Base-by-base conservation (phyloP, 2,113 vertebrate species). In the Platichthys stellatus region DNA sequence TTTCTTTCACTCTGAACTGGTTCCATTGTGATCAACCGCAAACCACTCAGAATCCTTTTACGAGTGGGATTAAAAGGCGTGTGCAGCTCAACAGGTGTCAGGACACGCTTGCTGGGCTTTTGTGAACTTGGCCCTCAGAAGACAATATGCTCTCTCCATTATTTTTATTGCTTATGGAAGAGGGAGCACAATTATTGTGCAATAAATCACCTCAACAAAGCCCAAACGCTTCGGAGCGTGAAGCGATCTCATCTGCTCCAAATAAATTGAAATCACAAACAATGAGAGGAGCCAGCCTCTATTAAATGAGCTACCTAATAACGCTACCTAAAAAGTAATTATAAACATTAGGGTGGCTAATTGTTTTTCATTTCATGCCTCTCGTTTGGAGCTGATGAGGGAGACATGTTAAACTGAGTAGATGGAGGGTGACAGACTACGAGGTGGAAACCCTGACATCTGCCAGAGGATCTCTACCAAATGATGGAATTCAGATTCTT, bases 261-360 rank as follows among this genome's bases (percentile, higher is more conserved):
- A 72, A 87, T 71, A 68, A 72, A 88, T 69, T 84, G 58, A 83
- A 83, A 84, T 53, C 69, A 76, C 88, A 87, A 89, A 87, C 73
- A 87, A 65, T 60, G 71, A 70, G 4, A 75, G 65, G 26, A 57
- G 63, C 51, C 63, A 68, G 15, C 56, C 76, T 80, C 81, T 38
- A 62, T 86, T 88, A 75, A 84, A 84, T 60, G 68, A 78, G 64
- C 68, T 21, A 54, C 54, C 69, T 62, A 53, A 68, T 68, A 68
- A 72, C 2, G 12, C 61, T 43, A 64, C 61, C 76, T 62, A 54
- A 82, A 79, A 79, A 78, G 67, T 71, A 76, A 84, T 90, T 80
- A 84, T 57, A 78, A 74, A 86, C 70, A 80, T 72, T 45, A 66
- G 38, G 74, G 69, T 56, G 47, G 64, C 72, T 86, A 82, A 85